A percentile compares a stretch with the other conserved stretches of the same genome.
These are phyloP conservation scores for Rhinichthys klamathensis DNA, from an alignment of 2,113 vertebrate genomes.

Conservation along the genomic window DNA sequence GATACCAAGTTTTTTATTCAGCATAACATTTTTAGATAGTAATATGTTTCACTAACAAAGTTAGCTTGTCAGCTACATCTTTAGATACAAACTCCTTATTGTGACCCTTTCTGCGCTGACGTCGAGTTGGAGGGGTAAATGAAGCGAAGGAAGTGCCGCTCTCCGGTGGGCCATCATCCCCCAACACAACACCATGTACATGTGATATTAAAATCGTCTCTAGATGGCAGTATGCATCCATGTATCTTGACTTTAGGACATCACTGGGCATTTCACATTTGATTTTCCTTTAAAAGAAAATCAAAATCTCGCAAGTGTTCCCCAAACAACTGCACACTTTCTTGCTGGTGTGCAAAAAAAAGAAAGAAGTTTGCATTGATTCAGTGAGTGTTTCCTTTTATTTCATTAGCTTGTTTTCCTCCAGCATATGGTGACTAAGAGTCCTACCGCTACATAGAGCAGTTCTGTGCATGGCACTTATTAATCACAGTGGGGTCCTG, in stretches of 20 bases:
- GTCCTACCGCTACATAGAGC: background rate
- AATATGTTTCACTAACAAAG: no score
- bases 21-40: no score
- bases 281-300: background rate
- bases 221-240: conserved; percentile 54
- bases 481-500: conserved; percentile 28
- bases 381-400: background rate
- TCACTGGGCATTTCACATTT: background rate
- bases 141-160: no score
- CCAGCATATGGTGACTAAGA: conserved; percentile 3
- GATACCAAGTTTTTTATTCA: no score
- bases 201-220: conserved; percentile 34
- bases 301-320: background rate
- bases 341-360: background rate
- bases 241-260: background rate
- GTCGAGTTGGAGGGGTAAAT: no score
- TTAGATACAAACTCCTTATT: no score
- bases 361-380: background rate
- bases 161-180: no score
- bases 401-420: conserved; percentile 13
- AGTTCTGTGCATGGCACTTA: background rate
- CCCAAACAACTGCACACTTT: background rate
- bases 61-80: no score
- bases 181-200: no score
- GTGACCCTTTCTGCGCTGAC: no score